A percentile compares a stretch with the other conserved stretches of the same genome.
phyloP scores from a whole-genome alignment of 1,140 invertebrate genomes.

The Zaprionus lachaisei region DNA sequence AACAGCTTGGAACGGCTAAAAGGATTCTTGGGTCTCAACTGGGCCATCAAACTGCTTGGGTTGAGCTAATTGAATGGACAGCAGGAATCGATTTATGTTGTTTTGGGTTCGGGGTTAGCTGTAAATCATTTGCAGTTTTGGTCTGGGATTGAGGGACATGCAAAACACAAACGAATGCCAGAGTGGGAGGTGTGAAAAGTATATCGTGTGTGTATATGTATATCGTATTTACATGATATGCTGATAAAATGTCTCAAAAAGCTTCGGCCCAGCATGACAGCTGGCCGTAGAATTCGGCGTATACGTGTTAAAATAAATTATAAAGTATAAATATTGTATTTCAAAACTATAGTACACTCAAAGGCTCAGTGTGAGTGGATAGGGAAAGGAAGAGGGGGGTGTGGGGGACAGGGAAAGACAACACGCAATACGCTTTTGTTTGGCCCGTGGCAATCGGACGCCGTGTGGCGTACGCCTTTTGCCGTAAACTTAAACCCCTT shows the following conservation, averaged over 20 bases:
- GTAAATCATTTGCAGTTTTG: constrained; percentile 68
- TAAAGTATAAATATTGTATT: constrained; percentile 75
- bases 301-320: constrained; percentile 78
- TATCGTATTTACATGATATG: constrained; percentile 48
- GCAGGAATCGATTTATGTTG: constrained; percentile 42
- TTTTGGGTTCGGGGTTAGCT: constrained; percentile 20
- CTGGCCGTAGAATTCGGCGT: constrained; percentile 45
- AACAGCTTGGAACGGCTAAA: constrained; percentile 38
- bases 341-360: constrained; percentile 33
- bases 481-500: constrained; percentile 55
- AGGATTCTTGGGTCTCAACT: constrained; percentile 24
- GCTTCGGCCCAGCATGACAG: constrained; percentile 67
- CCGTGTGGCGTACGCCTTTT: constrained; percentile 22
- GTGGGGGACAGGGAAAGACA: not conserved
- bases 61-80: constrained; percentile 51
- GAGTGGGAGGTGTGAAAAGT: constrained; percentile 14
- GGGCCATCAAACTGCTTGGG: constrained; percentile 22
- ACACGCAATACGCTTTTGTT: constrained; percentile 3
- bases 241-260: constrained; percentile 65
- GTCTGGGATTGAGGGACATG: constrained; percentile 59
- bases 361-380: not conserved
- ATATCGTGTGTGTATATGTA: constrained; percentile 1
- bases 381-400: not conserved
- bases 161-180: constrained; percentile 38
- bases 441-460: constrained; percentile 22